These are phyloP conservation scores for Blastobasis lacticolella DNA, from an alignment of 2,888 invertebrate species.

Conservation along the genomic window DNA sequence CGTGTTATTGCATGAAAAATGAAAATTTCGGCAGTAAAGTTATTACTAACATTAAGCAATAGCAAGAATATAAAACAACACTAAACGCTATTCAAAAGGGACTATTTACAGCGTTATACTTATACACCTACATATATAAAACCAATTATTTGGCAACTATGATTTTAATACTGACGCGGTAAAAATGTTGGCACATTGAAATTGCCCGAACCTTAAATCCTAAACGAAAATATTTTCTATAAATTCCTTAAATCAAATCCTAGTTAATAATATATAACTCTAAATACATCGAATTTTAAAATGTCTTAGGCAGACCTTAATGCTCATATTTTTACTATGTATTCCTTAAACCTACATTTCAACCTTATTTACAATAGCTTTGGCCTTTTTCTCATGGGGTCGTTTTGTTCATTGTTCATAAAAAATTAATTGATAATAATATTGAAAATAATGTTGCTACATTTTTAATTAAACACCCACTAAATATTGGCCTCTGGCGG, in stretches of 20 bases:
- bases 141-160: constrained; percentile 67
- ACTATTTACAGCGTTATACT: constrained; percentile 62
- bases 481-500: constrained; percentile 30
- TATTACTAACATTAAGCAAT: constrained; percentile 31
- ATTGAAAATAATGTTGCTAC: constrained; percentile 26
- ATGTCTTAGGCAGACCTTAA: constrained; percentile 67
- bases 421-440: constrained; percentile 23
- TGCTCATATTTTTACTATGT: constrained; percentile 25
- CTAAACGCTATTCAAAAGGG: constrained; percentile 40
- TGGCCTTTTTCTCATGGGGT: constrained; percentile 46
- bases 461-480: constrained; percentile 15
- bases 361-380: constrained; percentile 54
- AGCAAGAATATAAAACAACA: constrained; percentile 42
- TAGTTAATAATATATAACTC: constrained; percentile 47
- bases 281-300: constrained; percentile 69
- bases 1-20: constrained; percentile 67
- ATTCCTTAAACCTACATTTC: constrained; percentile 42
- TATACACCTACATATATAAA: constrained; percentile 45
- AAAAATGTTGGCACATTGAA: constrained; percentile 72
- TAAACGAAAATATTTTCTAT: constrained; percentile 63
- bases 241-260: constrained; percentile 51
- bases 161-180: constrained; percentile 71
- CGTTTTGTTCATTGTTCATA: constrained; percentile 46
- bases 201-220: constrained; percentile 49
- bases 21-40: constrained; percentile 51